Evolutionary conservation across 1,140 invertebrate species (phyloP), one percentile per base, ranked within the genome.

Genomic region (Vanessa tameamea): DNA sequence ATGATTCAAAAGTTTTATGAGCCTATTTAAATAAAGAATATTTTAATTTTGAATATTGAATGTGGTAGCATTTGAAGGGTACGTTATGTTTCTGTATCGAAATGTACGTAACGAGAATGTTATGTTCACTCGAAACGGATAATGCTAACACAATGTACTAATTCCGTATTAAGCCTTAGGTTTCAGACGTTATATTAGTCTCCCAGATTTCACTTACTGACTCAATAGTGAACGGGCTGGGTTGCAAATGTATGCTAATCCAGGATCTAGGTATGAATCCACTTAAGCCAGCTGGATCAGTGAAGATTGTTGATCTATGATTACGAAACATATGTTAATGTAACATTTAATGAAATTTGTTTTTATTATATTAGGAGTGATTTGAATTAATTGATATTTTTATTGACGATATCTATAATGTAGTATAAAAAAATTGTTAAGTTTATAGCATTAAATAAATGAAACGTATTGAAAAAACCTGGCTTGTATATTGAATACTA

Each of bases 201-300:
- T 16, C 50, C 47, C 23, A 26, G 57, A 55, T 64, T 74, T 74
- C 61, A 74, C 20, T 74, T 69, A 65, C 43, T 55, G 43, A 50
- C 64, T 61, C 26, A 31, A 61, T 37, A 8, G 26, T 15, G 13
- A 31, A 37, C 26, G 23, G 57, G 57, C 55, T 23, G 23, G 53
- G 11, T 26, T 61, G 57, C 48, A 70, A 70, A 63, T 70, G 57
- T 70, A 70, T 70, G 68, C 57, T 63, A 70, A 70, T 63, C 68
- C 14, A 13, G 20, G 37, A n/a, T 31, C 61, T 70, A 61, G 43
- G 48, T 31, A 47, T 23, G 68, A 59, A 63, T 70, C 55, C 55
- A 53, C n/a, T 47, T 59, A 43, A 53, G 57, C 23, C 31, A 9
- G 26, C 14, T 37, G 26, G 26, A 37, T 61, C 13, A 61, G 26